Conservation (phyloP, 1,140 invertebrate species). For the Micrasema minimum region DNA sequence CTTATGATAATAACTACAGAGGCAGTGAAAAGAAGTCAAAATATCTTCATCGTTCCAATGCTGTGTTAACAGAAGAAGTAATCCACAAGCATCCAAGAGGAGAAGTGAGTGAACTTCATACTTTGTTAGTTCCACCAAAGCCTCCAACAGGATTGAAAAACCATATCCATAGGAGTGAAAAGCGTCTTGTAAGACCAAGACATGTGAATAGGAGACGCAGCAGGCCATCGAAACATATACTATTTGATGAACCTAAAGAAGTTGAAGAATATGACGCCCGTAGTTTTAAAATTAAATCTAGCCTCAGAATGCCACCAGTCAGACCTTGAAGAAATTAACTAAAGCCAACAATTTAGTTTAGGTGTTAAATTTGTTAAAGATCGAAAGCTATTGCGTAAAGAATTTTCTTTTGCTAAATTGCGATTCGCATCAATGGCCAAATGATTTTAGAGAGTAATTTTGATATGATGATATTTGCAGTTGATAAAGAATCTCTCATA, state of each 20-base stretch:
- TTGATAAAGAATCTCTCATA: neutral
- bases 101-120: conserved; percentile 60
- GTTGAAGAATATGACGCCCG: conserved; percentile 39
- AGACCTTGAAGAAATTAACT: conserved; percentile 18
- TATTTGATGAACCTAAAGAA: conserved; percentile 32
- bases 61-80: conserved; percentile 55
- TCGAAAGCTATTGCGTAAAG: neutral
- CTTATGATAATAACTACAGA: conserved; percentile 22
- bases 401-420: conserved; percentile 4
- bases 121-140: conserved; percentile 62
- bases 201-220: conserved; percentile 50
- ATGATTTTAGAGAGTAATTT: conserved; percentile 7
- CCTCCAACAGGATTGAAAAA: conserved; percentile 54
- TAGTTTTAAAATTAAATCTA: conserved; percentile 40
- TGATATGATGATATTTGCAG: neutral
- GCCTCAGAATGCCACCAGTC: conserved; percentile 45
- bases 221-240: conserved; percentile 26
- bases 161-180: conserved; percentile 55
- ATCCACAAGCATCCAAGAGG: conserved; percentile 59
- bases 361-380: neutral
- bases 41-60: conserved; percentile 58
- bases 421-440: conserved; percentile 1
- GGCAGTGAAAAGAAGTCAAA: conserved; percentile 22
- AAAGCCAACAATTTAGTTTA: no score
- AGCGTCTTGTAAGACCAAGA: conserved; percentile 56